Percentiles rank a stretch among this genome's conserved stretches.
phyloP scores from a whole-genome alignment of 2,113 vertebrate genomes.

The Psittacula cyanocephala region DNA sequence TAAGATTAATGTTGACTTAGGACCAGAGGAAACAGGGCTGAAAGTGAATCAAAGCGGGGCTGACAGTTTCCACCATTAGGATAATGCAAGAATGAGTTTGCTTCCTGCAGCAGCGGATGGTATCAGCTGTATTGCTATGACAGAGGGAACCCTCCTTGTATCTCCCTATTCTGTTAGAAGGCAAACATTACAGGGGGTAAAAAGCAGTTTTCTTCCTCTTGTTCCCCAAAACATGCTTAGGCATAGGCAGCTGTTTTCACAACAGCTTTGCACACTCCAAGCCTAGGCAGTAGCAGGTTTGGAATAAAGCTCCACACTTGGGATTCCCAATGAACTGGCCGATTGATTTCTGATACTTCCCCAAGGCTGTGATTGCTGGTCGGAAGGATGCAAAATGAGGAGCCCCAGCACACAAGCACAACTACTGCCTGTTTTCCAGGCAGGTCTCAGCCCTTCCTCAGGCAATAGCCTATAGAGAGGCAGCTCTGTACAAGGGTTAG shows the following conservation, averaged over 20 bases:
- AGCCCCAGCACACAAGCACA: background rate
- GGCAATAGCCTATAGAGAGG: background rate
- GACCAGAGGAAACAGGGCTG: background rate
- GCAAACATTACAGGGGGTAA: background rate
- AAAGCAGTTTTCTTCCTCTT: background rate
- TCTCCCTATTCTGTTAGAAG: background rate
- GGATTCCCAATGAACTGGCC: accelerated
- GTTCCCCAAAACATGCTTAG: background rate
- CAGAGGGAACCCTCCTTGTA: background rate
- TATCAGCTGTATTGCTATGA: background rate
- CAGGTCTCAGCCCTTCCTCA: background rate
- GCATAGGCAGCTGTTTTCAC: background rate
- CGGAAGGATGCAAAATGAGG: background rate
- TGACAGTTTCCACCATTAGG: background rate
- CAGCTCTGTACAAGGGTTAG: background rate
- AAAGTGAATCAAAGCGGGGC: background rate
- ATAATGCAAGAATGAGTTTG: background rate
- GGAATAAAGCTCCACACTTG: background rate
- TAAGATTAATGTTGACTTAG: constrained; percentile 25
- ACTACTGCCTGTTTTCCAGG: background rate
- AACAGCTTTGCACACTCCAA: background rate
- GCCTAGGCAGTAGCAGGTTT: background rate
- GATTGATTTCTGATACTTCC: background rate
- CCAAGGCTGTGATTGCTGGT: background rate
- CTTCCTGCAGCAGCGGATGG: background rate